phyloP scores from a whole-genome alignment of 1,140 invertebrate species.

The Leptonema lineaticorne region DNA sequence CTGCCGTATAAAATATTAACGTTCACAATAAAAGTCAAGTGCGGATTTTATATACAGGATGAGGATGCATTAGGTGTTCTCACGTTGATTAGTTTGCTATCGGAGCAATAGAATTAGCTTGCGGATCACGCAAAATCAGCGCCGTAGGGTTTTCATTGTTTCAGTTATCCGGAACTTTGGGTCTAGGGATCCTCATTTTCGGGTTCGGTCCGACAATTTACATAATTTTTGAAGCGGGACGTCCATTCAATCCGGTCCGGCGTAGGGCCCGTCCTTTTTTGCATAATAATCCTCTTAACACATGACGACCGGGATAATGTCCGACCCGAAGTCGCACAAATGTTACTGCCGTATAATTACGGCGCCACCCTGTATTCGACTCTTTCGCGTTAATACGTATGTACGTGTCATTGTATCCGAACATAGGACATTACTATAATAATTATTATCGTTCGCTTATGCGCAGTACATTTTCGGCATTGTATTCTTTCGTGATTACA shows the following conservation, averaged over 20 bases:
- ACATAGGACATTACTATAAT: no score
- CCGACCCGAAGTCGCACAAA: slow-evolving; percentile 27
- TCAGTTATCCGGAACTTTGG: neutral
- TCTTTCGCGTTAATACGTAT: slow-evolving; percentile 14
- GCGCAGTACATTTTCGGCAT: no score
- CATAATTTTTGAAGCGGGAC: slow-evolving; percentile 23
- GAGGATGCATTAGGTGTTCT: no score
- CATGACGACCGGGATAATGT: slow-evolving; percentile 21
- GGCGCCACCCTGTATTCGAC: no score
- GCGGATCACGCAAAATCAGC: slow-evolving; percentile 10
- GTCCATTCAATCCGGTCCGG: slow-evolving; percentile 6
- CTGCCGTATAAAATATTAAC: no score
- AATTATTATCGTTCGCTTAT: slow-evolving; percentile 24
- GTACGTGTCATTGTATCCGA: slow-evolving; percentile 15
- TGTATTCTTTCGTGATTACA: no score
- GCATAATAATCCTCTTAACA: slow-evolving; percentile 29
- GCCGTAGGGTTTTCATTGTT: neutral
- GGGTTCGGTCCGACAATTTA: slow-evolving; percentile 13
- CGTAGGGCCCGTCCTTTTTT: slow-evolving; percentile 16
- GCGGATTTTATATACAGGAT: no score
- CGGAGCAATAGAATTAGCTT: neutral
- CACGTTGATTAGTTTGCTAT: slow-evolving; percentile 13
- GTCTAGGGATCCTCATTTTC: slow-evolving; percentile 1
- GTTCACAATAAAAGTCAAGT: no score
- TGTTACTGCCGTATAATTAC: slow-evolving; percentile 27